Conservation (phyloP, 2,888 invertebrate genomes). For the Clepsis dumicolana region DNA sequence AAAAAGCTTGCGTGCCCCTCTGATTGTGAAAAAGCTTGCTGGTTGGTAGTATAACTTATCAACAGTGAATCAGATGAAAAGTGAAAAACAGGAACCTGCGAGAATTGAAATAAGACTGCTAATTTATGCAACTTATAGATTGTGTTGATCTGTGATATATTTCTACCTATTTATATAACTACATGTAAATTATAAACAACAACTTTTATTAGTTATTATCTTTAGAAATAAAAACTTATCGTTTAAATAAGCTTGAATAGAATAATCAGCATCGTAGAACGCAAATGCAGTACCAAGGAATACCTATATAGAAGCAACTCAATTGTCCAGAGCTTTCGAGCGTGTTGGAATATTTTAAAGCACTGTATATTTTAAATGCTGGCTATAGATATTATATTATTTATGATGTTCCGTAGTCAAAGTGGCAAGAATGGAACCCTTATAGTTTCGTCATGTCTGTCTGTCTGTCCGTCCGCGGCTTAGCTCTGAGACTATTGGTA, state of each 20-base stretch:
- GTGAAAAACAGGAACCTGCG: conserved; percentile 21
- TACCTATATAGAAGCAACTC: neutral
- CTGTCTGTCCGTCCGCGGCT: too few relatives aligned
- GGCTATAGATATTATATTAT: too few relatives aligned
- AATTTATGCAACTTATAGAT: conserved; percentile 54
- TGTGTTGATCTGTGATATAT: conserved; percentile 66
- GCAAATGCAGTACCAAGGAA: neutral
- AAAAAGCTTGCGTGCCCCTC: neutral
- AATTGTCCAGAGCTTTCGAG: neutral
- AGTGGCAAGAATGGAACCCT: too few relatives aligned
- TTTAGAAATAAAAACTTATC: conserved; percentile 38
- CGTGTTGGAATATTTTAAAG: neutral
- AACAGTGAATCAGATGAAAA: conserved; percentile 7
- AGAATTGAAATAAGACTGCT: conserved; percentile 39
- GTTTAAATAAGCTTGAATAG: conserved; percentile 5
- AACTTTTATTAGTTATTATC: conserved; percentile 48
- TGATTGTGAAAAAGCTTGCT: neutral
- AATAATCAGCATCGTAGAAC: neutral
- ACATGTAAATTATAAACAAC: conserved; percentile 52
- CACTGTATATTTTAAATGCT: too few relatives aligned
- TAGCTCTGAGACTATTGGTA: too few relatives aligned
- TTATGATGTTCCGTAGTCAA: too few relatives aligned
- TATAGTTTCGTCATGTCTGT: too few relatives aligned
- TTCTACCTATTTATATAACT: conserved; percentile 54
- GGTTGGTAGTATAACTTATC: conserved; percentile 32